Base-by-base conservation (phyloP, 2,113 vertebrate species). In the Siniperca knerii region DNA sequence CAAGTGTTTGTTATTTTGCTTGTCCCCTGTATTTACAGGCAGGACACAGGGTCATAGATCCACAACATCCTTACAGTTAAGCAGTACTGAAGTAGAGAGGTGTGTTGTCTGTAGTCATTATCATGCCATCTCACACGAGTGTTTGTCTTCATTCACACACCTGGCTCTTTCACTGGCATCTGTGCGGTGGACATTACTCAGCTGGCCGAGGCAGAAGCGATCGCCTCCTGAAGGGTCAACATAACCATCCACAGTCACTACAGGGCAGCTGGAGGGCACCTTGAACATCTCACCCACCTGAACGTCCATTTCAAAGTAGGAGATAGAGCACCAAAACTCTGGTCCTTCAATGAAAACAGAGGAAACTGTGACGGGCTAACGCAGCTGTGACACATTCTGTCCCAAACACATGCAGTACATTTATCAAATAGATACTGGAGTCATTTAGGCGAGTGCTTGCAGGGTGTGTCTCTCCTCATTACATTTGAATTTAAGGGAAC, bases 231-330 rank as follows among this genome's bases (percentile, higher is more conserved):
- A 95, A 0, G 96, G 95, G 86, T 96, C 96, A 15, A 96, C 95
- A 0, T 96, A 96, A 5, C 96, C 95, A 0, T 96, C 95, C 60
- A 96, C 95, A 0, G 95, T 93, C 75, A 96, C 96, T 37, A 95
- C 66, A 0, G 95, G 95, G 76, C 94, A 96, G 92, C 94, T 95
- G 84, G 96, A 88, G 2, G 94, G 94, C n/a, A 96, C 95, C 85
- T 96, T 95, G 79, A 96, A 95, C 92, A 96, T 97, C 91, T 97
- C 96, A 3, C 96, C 96, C 50, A 97, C 96, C 88, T 97, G 96
- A 60, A 97, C 94, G 1, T 97, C 96, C 95, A 96, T 95, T 90
- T 96, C 95, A 54, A 96, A 96, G 82, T 96, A 97, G 13, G 96
- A 95, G 54, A 97, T 94, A 2, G 96, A 96, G 75, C 95, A 96